These are phyloP conservation scores for Vanessa cardui DNA, from an alignment of 2,888 invertebrate genomes.

Conservation along the genomic window DNA sequence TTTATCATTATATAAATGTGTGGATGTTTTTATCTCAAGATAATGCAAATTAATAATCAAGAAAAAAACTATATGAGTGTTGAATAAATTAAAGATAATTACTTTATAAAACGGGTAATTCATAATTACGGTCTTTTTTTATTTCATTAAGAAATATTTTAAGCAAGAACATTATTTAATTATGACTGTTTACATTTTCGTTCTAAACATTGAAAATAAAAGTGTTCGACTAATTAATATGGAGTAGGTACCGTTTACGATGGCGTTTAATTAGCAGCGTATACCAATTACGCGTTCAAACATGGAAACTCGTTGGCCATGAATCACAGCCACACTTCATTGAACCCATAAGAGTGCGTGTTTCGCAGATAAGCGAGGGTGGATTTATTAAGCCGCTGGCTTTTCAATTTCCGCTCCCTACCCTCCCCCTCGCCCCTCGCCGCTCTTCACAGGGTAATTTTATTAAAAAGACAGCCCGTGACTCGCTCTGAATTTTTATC, in stretches of 20 bases:
- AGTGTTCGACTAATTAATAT: slow-evolving; percentile 11
- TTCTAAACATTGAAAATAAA: slow-evolving; percentile 5
- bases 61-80: no score
- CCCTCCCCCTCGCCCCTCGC: slow-evolving; percentile 45
- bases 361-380: slow-evolving; percentile 63
- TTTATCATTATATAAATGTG: no score
- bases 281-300: slow-evolving; percentile 38
- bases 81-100: no score
- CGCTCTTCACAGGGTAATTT: slow-evolving; percentile 63
- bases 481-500: slow-evolving; percentile 71
- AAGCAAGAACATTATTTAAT: not conserved
- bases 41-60: no score
- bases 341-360: slow-evolving; percentile 64
- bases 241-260: slow-evolving; percentile 9
- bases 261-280: slow-evolving; percentile 32
- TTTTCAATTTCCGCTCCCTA: slow-evolving; percentile 74
- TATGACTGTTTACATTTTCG: not conserved
- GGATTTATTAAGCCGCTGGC: slow-evolving; percentile 62
- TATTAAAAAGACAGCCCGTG: slow-evolving; percentile 70
- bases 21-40: no score
- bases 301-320: slow-evolving; percentile 48
- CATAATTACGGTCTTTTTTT: not conserved
- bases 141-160: not conserved
- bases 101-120: not conserved
- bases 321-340: slow-evolving; percentile 58